Base-by-base conservation (phyloP, 2,797 vertebrate genomes). In the Sparidentex hasta region DNA sequence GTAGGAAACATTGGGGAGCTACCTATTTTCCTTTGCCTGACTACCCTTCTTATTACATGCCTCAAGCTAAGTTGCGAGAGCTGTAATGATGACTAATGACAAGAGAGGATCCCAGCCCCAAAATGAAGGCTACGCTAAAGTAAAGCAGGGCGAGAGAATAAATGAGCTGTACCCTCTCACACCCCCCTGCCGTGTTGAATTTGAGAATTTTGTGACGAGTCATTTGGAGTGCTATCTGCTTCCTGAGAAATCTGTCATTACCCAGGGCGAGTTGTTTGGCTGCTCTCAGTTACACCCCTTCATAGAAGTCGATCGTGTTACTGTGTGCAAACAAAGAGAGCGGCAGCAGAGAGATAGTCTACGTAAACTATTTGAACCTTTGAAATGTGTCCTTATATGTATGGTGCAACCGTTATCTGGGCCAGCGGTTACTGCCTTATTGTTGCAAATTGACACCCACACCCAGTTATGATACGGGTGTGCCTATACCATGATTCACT, bases 51-150 rank as follows among this genome's bases (percentile, higher is more conserved):
- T 92, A 88, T 93, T 88, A 86, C 82, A 78, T 68, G 88, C 90
- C 88, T 81, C 69, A 47, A 90, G 92, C 84, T 80, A 83, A 84
- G 62, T 51, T 81, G 84, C 84, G 81, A 82, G 73, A 81, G 86
- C 87, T 67, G 44, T 93, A 94, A 92, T 86, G 84, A 89, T 93
- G 90, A 94, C 85, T 88, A 91, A 93, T 91, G 88, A 83, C 85
- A 90, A 77, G 78, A 86, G 71, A 78, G 62, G 61, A 88, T 85
- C 73, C 76, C 80, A 67, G 79, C 78, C 74, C 38, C 12, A 86
- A 88, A 85, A 81, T 57, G 65, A 29, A 65, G 72, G 54, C 51
- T 55, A 74, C 3, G 52, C 18, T 63, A 55, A 84, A 89, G 63
- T 47, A 70, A 82, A 79, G 70, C 71, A 29, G 69, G 74, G 67